These are phyloP conservation scores for Tromatobia lineatoria DNA, from an alignment of 2,888 invertebrate genomes.

Conservation along the genomic window DNA sequence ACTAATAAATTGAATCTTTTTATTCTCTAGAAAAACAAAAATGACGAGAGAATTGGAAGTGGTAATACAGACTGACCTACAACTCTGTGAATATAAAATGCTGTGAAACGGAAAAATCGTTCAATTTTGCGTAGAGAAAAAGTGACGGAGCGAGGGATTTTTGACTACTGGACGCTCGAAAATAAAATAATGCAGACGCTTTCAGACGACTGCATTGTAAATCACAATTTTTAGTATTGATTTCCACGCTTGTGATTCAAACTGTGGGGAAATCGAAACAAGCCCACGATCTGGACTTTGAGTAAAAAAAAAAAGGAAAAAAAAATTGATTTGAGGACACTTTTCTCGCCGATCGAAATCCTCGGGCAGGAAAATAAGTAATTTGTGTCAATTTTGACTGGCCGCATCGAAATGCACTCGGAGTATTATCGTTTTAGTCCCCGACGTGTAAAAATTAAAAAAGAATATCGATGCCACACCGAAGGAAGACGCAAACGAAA, in stretches of 20 bases:
- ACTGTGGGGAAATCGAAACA: constrained; percentile 19
- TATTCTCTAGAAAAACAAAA: not conserved
- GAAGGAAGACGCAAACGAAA: constrained; percentile 66
- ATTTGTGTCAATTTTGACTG: constrained; percentile 23
- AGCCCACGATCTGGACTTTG: constrained; percentile 9
- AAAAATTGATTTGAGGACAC: not conserved
- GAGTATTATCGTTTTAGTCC: constrained; percentile 52
- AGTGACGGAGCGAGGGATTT: not conserved
- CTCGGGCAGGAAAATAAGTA: not conserved
- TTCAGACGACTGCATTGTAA: not conserved
- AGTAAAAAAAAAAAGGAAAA: constrained; percentile 6
- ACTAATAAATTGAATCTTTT: not conserved
- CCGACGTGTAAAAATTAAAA: constrained; percentile 38
- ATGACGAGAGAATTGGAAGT: not conserved
- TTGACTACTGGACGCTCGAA: not conserved
- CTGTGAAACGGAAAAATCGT: not conserved
- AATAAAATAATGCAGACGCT: not conserved
- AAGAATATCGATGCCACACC: constrained; percentile 56
- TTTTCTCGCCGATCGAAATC: not conserved
- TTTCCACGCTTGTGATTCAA: constrained; percentile 17
- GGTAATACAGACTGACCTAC: not conserved
- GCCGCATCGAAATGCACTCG: constrained; percentile 45
- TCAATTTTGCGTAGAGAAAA: not conserved
- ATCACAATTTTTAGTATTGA: constrained; percentile 18
- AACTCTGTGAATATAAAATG: not conserved